Conservation (phyloP, 2,113 vertebrate genomes). For the Spermophilus dauricus region DNA sequence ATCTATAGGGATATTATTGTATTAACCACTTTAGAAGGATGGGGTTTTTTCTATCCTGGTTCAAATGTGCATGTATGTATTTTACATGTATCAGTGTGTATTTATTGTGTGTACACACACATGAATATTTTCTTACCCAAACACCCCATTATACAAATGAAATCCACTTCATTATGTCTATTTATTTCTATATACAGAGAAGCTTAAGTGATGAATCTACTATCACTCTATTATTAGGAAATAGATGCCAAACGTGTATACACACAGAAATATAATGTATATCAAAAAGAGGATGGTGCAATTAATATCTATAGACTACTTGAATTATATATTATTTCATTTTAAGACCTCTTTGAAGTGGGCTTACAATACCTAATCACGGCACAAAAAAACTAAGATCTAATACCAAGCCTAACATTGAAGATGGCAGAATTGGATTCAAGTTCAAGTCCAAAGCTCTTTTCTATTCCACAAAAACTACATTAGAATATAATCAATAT, state of each 20-base stretch:
- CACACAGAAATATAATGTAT: background rate
- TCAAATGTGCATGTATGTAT: background rate
- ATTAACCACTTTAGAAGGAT: background rate
- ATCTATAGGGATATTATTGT: background rate
- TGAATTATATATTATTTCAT: background rate
- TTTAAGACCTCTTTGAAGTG: background rate
- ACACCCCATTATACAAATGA: background rate
- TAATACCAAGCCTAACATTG: background rate
- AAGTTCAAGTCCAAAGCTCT: background rate
- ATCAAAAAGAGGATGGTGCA: background rate
- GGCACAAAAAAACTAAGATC: background rate
- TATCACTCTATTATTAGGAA: background rate
- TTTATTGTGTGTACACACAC: background rate
- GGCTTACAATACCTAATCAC: background rate
- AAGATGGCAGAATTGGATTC: background rate
- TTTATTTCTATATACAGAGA: conserved; percentile 2
- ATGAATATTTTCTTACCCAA: background rate
- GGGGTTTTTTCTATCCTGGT: background rate
- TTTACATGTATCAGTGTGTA: no score
- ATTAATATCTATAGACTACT: background rate
- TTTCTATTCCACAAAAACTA: background rate
- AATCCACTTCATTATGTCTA: background rate
- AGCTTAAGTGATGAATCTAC: background rate
- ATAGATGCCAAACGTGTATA: background rate
- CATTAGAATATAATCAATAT: background rate